These are phyloP conservation scores for Drosophila niveifrons DNA, from an alignment of 2,888 invertebrate genomes.

Conservation along the genomic window DNA sequence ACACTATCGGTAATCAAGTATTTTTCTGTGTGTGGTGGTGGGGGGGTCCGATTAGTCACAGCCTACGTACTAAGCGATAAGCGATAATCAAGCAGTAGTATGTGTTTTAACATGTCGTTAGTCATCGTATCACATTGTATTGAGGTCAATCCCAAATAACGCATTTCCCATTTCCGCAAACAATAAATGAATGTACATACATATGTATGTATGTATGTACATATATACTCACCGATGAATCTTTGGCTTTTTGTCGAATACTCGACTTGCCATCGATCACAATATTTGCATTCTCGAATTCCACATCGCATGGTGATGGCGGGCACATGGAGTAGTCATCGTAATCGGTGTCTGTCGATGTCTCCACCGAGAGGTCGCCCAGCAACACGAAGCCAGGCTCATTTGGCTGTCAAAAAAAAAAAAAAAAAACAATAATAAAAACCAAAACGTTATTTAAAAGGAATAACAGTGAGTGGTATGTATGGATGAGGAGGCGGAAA, in stretches of 20 bases:
- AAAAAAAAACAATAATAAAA: constrained; percentile 22
- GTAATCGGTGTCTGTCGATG: constrained; percentile 88
- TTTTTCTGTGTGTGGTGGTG: constrained; percentile 30
- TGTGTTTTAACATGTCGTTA: constrained; percentile 1
- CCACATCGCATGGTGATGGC: constrained; percentile 93
- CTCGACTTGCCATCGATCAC: constrained; percentile 96
- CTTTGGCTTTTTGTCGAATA: constrained; percentile 88
- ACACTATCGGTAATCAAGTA: constrained; percentile 43
- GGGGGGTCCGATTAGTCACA: constrained; percentile 47
- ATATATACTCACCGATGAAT: constrained; percentile 83
- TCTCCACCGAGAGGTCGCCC: constrained; percentile 87
- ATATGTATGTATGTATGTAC: not conserved
- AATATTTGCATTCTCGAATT: constrained; percentile 94
- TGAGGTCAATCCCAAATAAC: constrained; percentile 16
- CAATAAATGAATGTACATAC: not conserved
- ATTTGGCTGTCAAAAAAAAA: constrained; percentile 86
- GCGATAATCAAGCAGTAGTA: not conserved
- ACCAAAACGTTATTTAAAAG: constrained; percentile 36
- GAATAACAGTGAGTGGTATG: too few relatives aligned
- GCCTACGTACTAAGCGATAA: not conserved
- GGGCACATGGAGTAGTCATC: constrained; percentile 88
- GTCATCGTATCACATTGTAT: constrained; percentile 3
- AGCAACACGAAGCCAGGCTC: constrained; percentile 88
- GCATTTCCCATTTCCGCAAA: constrained; percentile 2
- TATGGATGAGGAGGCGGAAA: too few relatives aligned